Conservation (phyloP, 1,140 invertebrate genomes). For the Lethocerus indicus region DNA sequence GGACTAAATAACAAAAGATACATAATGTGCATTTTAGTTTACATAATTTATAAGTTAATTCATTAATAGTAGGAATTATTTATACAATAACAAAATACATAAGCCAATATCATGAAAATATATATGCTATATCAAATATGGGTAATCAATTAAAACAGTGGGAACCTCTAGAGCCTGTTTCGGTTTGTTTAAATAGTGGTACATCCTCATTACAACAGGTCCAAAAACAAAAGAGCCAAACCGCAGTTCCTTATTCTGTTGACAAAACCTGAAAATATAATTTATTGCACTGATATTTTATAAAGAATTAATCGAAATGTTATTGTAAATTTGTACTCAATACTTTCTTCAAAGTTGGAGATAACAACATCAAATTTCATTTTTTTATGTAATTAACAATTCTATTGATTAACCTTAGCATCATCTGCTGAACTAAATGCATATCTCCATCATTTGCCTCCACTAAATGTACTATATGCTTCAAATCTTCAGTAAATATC, state of each 20-base stretch:
- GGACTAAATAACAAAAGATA: too few relatives aligned
- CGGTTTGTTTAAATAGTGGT: slow-evolving; percentile 48
- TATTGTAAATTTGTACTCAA: slow-evolving; percentile 5
- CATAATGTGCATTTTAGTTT: not conserved
- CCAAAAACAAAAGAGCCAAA: slow-evolving; percentile 70
- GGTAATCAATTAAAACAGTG: not conserved
- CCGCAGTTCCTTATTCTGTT: slow-evolving; percentile 48
- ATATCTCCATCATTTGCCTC: slow-evolving; percentile 39
- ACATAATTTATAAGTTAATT: not conserved
- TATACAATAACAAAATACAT: slow-evolving; percentile 5
- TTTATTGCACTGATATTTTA: not conserved
- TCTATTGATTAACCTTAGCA: slow-evolving; percentile 34
- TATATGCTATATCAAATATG: too few relatives aligned
- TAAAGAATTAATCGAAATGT: not conserved
- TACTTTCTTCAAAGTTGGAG: slow-evolving; percentile 2
- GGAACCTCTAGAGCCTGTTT: slow-evolving; percentile 39
- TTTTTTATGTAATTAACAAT: not conserved
- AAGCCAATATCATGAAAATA: too few relatives aligned
- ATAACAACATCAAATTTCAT: slow-evolving; percentile 5
- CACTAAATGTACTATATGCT: slow-evolving; percentile 56
- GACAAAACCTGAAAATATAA: slow-evolving; percentile 39
- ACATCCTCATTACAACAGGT: slow-evolving; percentile 64
- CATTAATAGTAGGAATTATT: not conserved
- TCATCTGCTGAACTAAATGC: slow-evolving; percentile 43
- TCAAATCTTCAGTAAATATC: slow-evolving; percentile 72